phyloP scores from a whole-genome alignment of 1,140 invertebrate species.

The Macrosteles quadrilineatus region DNA sequence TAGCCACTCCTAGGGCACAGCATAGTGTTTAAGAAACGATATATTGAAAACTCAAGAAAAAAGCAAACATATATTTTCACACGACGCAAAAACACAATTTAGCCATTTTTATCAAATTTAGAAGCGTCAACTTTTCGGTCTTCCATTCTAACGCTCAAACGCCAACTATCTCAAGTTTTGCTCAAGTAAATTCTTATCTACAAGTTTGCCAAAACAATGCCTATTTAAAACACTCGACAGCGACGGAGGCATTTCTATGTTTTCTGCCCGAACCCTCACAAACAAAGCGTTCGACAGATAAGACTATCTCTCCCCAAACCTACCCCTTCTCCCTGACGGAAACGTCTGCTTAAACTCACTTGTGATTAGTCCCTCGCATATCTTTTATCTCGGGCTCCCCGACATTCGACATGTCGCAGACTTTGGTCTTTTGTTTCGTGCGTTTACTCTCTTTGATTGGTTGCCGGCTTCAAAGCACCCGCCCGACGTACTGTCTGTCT shows the following conservation, averaged over 20 bases:
- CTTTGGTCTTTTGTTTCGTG: not conserved
- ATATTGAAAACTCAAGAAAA: too few species aligned
- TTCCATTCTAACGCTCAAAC: too few species aligned
- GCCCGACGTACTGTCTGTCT: slow-evolving; percentile 2
- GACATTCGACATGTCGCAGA: not conserved
- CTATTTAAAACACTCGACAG: not conserved
- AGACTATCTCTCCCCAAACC: not conserved
- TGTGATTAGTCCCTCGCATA: not conserved
- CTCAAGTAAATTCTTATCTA: not conserved
- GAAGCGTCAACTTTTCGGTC: too few species aligned
- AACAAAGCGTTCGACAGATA: slow-evolving; percentile 16
- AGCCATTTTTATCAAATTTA: too few species aligned
- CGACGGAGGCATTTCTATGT: slow-evolving; percentile 3
- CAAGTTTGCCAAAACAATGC: not conserved
- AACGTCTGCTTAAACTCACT: slow-evolving; percentile 13
- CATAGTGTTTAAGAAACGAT: too few species aligned
- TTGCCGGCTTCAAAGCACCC: not conserved
- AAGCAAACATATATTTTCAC: too few species aligned
- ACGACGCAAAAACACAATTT: too few species aligned
- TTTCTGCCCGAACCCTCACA: not conserved
- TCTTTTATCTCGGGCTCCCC: not conserved
- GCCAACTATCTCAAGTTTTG: not conserved
- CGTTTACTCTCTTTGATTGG: slow-evolving; percentile 2
- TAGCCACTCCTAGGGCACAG: too few species aligned
- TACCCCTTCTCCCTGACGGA: not conserved